phyloP scores from a whole-genome alignment of 2,797 vertebrate genomes.

The Hafferia zeledoni region DNA sequence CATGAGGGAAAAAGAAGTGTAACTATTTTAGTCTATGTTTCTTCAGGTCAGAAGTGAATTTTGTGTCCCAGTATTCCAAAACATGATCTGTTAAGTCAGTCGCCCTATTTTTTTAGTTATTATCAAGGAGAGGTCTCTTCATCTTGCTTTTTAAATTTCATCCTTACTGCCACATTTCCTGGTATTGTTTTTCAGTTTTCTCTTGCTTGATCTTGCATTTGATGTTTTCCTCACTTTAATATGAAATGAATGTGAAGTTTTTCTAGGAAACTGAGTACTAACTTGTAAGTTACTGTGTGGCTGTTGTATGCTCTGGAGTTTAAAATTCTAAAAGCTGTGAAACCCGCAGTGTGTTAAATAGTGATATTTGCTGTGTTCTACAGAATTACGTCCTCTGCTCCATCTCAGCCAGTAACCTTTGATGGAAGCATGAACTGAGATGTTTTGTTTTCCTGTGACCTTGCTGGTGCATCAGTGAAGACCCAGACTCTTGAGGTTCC shows the following conservation, averaged over 20 bases:
- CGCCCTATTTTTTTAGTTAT: fast-evolving
- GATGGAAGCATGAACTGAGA: neutral
- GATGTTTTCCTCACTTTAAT: neutral
- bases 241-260: neutral
- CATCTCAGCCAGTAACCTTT: neutral
- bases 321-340: neutral
- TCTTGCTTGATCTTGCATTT: neutral
- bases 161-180: neutral
- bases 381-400: neutral
- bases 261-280: neutral
- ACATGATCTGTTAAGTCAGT: neutral
- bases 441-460: neutral
- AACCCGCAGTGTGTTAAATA: neutral
- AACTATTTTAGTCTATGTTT: neutral
- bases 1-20: neutral
- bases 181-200: neutral
- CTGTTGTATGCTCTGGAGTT: neutral
- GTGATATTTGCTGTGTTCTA: neutral
- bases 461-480: neutral
- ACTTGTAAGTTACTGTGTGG: neutral
- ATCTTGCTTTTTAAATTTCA: neutral
- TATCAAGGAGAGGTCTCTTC: neutral
- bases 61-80: neutral
- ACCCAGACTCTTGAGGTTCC: neutral
- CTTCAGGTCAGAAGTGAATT: neutral